phyloP scores from a whole-genome alignment of 2,113 vertebrate genomes.

The Promerops cafer region DNA sequence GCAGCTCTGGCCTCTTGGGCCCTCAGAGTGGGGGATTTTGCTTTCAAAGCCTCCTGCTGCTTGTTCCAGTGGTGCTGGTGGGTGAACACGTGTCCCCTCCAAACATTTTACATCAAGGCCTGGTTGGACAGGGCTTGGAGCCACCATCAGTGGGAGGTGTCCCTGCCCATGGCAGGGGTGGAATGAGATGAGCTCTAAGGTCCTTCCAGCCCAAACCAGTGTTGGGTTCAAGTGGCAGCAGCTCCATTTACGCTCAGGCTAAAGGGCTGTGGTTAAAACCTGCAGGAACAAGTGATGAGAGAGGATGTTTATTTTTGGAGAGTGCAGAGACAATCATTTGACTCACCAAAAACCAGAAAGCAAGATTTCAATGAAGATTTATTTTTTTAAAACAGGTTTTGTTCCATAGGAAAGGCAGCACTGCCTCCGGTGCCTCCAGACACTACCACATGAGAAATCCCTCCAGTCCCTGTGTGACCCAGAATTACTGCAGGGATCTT shows the following conservation, averaged over 20 bases:
- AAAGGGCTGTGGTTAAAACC: background rate
- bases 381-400: background rate
- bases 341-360: background rate
- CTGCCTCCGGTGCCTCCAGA: background rate
- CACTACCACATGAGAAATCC: background rate
- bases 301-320: background rate
- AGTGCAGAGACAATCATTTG: background rate
- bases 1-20: background rate
- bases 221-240: background rate
- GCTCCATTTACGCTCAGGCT: background rate
- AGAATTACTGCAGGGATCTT: background rate
- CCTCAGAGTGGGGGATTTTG: background rate
- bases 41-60: no score
- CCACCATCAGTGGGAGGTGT: background rate
- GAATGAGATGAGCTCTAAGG: no score
- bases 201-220: background rate
- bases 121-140: background rate
- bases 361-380: no score
- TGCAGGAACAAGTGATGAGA: background rate
- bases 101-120: background rate
- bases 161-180: background rate
- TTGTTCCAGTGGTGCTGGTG: background rate
- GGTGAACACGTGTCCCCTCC: accelerated
- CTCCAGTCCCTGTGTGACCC: background rate
- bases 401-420: background rate